A percentile compares a stretch with the other conserved stretches of the same genome.
phyloP scores from a whole-genome alignment of 2,888 invertebrate genomes.

The Hofmannophila pseudospretella region DNA sequence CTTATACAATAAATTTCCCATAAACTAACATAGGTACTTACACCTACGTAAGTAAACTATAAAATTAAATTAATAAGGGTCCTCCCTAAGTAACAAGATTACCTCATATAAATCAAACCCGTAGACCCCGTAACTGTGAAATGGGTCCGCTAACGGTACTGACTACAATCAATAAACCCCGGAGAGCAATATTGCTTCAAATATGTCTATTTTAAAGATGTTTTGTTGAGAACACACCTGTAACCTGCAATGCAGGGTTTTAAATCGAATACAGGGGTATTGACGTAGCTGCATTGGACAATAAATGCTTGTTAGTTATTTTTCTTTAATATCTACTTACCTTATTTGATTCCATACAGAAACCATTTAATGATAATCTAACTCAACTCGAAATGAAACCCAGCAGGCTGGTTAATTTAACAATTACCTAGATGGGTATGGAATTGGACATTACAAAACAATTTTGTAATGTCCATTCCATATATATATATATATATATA shows the following conservation, averaged over 20 bases:
- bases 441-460: too few relatives aligned
- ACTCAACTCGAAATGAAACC: too few relatives aligned
- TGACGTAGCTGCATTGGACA: neutral
- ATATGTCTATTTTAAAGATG: slow-evolving; percentile 6
- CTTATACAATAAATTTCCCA: too few relatives aligned
- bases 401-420: too few relatives aligned
- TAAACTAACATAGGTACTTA: too few relatives aligned
- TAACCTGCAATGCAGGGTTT: slow-evolving; percentile 9
- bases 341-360: too few relatives aligned
- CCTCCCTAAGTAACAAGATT: slow-evolving; percentile 6
- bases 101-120: slow-evolving; percentile 12
- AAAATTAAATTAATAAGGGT: slow-evolving; percentile 7
- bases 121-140: slow-evolving; percentile 13
- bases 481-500: too few relatives aligned
- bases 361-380: too few relatives aligned
- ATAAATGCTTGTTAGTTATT: neutral
- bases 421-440: too few relatives aligned
- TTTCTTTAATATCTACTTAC: neutral
- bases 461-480: too few relatives aligned
- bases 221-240: slow-evolving; percentile 6
- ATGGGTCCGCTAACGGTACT: slow-evolving; percentile 9
- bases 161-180: slow-evolving; percentile 5
- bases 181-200: slow-evolving; percentile 4
- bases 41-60: neutral
- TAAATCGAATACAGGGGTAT: neutral